Percentiles rank a stretch among this genome's conserved stretches.
phyloP scores from a whole-genome alignment of 2,888 invertebrate species.

The Margaritifera margaritifera region DNA sequence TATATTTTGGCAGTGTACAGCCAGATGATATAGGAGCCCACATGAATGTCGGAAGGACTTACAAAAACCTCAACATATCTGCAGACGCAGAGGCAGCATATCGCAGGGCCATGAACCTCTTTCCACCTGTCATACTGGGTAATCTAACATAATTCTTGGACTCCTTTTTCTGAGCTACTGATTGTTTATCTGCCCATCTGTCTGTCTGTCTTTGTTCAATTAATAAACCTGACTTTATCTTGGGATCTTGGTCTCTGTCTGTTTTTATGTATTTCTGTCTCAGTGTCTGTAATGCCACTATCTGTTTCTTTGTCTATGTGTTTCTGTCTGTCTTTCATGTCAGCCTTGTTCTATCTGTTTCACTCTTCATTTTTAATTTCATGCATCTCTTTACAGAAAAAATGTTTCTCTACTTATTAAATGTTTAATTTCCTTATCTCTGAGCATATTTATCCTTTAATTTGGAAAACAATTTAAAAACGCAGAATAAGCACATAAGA shows the following conservation, averaged over 20 bases:
- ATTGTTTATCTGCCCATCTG: not conserved
- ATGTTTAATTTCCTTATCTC: no score
- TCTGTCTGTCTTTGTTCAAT: not conserved
- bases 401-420: no score
- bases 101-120: conserved; percentile 78
- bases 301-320: no score
- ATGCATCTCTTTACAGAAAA: no score
- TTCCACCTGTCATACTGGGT: conserved; percentile 70
- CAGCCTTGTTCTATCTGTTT: no score
- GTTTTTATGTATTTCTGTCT: not conserved
- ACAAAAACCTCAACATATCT: conserved; percentile 90
- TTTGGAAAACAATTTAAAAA: no score
- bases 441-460: no score
- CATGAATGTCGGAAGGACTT: conserved; percentile 96
- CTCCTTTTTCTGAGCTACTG: not conserved
- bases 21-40: conserved; percentile 97
- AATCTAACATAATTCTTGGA: not conserved
- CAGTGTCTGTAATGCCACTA: no score
- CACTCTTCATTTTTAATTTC: no score
- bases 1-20: conserved; percentile 81
- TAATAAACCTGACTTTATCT: not conserved
- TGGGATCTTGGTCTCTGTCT: not conserved
- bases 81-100: conserved; percentile 95
- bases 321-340: no score
- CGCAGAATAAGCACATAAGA: no score